phyloP scores from a whole-genome alignment of 2,888 invertebrate species.

The Synergus umbraculus region DNA sequence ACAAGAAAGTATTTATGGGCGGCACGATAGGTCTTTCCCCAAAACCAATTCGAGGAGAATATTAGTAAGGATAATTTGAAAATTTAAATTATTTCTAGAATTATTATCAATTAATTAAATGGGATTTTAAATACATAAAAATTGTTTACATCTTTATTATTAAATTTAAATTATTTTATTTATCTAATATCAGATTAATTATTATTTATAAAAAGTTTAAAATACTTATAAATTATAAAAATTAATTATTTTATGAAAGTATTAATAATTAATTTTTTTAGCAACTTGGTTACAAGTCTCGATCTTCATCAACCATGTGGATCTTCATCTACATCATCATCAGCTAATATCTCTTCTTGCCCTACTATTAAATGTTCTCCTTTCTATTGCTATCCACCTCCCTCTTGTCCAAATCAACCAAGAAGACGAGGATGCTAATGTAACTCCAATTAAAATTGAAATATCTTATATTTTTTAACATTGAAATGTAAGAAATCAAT shows the following conservation, averaged over 20 bases:
- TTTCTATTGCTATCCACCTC: slow-evolving; percentile 12
- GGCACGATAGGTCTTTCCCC: slow-evolving; percentile 6
- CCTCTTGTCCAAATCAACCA: background rate
- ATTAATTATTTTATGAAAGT: too few species aligned
- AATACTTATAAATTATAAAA: too few species aligned
- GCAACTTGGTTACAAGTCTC: slow-evolving; percentile 10
- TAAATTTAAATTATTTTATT: too few species aligned
- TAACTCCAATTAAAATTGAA: too few species aligned
- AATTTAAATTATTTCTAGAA: background rate
- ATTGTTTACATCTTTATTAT: too few species aligned
- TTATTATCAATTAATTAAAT: background rate
- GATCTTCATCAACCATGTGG: background rate
- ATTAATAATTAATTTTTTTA: background rate
- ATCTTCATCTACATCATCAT: background rate
- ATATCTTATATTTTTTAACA: too few species aligned
- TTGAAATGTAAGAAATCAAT: too few species aligned
- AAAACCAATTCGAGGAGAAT: slow-evolving; percentile 11
- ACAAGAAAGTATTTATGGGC: background rate
- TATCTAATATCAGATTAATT: too few species aligned
- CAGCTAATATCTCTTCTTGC: background rate
- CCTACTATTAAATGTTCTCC: background rate
- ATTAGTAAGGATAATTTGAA: background rate
- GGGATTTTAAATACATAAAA: too few species aligned
- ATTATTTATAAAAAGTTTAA: too few species aligned
- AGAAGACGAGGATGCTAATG: background rate